A percentile compares a stretch with the other conserved stretches of the same genome.
phyloP scores from a whole-genome alignment of 2,797 vertebrate genomes.

The Cyprinella venusta region DNA sequence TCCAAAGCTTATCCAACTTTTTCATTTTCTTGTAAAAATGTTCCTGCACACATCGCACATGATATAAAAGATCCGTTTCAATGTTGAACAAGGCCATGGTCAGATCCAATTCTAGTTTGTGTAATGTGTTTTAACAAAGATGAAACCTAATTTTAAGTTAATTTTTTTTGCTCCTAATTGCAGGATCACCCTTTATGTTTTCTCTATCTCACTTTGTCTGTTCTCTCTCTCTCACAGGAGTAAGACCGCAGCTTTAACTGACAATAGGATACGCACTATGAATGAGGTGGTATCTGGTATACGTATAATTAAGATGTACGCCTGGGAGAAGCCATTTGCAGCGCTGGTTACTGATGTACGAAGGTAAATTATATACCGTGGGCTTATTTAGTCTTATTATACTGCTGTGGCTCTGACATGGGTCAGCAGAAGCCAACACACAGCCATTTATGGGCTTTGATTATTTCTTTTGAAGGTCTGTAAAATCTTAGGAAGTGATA shows the following conservation, averaged over 20 bases:
- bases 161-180: neutral
- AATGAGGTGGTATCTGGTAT: slow-evolving; percentile 95
- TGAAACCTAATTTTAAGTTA: neutral
- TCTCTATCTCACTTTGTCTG: neutral
- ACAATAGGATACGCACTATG: slow-evolving; percentile 91
- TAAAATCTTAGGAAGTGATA: neutral
- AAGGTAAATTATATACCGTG: slow-evolving; percentile 75
- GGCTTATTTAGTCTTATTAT: neutral
- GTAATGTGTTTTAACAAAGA: neutral
- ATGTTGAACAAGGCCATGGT: neutral
- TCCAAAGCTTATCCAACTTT: neutral
- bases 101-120: neutral
- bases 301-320: slow-evolving; percentile 97
- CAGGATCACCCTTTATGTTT: neutral
- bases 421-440: neutral
- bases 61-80: neutral
- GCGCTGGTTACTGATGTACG: slow-evolving; percentile 84
- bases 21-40: neutral
- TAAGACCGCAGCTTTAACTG: slow-evolving; percentile 86
- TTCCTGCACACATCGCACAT: neutral
- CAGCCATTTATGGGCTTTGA: neutral
- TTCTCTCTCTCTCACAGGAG: slow-evolving; percentile 73
- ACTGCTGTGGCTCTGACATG: neutral
- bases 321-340: slow-evolving; percentile 92
- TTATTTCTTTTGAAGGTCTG: neutral